A percentile compares a stretch with the other conserved stretches of the same genome.
Conservation (phyloP, 2,888 invertebrate genomes). For the Amphiduros pacificus region DNA sequence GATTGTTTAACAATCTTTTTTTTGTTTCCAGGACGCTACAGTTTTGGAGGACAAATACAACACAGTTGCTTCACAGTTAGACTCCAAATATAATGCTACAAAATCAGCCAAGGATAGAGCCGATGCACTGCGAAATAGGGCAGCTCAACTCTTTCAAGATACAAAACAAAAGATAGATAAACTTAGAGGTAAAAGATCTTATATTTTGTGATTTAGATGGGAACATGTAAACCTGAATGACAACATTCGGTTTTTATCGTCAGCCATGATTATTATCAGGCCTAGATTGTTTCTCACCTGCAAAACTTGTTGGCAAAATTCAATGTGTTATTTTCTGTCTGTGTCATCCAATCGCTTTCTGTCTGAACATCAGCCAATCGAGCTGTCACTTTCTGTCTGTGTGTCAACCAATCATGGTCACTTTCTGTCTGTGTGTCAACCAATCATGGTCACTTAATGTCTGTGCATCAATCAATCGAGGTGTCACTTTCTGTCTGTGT, state of each 20-base stretch:
- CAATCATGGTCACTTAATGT: no score
- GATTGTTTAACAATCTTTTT: not conserved
- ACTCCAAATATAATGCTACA: constrained; percentile 72
- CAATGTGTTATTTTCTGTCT: not conserved
- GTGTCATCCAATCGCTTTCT: not conserved
- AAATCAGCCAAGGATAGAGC: constrained; percentile 79
- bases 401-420: no score
- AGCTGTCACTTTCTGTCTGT: not conserved
- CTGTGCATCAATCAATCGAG: no score
- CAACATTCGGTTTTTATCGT: not conserved
- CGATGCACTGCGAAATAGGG: constrained; percentile 75
- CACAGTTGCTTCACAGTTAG: constrained; percentile 72
- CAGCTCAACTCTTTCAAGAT: constrained; percentile 79
- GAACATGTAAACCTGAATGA: not conserved
- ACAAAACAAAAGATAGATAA: constrained; percentile 64
- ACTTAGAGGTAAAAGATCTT: constrained; percentile 63
- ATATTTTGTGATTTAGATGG: not conserved
- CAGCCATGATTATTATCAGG: not conserved
- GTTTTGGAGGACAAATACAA: constrained; percentile 72
- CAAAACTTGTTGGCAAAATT: not conserved
- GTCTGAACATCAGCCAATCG: not conserved
- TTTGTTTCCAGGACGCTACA: constrained; percentile 41
- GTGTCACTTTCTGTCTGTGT: no score
- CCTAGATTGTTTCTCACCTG: not conserved
- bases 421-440: no score